These are phyloP conservation scores for Prionailurus viverrinus DNA, from an alignment of 2,113 vertebrate genomes.

Conservation along the genomic window DNA sequence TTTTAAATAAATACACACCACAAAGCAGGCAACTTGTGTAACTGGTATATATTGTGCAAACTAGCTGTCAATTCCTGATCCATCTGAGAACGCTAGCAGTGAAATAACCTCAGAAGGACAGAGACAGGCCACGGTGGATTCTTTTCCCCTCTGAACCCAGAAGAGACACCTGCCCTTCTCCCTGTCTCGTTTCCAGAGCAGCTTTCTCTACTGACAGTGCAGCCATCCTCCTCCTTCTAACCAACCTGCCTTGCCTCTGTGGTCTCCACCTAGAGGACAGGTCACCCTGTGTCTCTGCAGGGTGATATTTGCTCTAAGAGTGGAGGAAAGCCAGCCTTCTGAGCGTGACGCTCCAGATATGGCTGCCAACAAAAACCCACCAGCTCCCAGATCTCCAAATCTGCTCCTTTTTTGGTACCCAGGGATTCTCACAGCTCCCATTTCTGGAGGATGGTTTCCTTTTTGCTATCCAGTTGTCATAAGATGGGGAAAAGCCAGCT, in stretches of 20 bases:
- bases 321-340: not conserved
- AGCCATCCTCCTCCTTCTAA: not conserved
- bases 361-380: not conserved
- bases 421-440: not conserved
- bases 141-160: not conserved
- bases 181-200: not conserved
- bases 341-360: not conserved
- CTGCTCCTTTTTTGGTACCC: not conserved
- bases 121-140: not conserved
- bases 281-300: not conserved
- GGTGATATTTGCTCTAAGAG: not conserved
- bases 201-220: not conserved
- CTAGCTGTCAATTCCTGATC: not conserved
- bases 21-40: not conserved
- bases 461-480: not conserved
- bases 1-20: not conserved
- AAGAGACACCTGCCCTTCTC: not conserved
- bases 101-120: not conserved
- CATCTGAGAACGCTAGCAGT: conserved; percentile 2
- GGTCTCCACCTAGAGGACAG: not conserved
- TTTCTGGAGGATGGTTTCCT: not conserved
- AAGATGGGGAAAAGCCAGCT: not conserved
- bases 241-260: not conserved
- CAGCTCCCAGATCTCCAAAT: not conserved
- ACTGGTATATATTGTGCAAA: not conserved